These are phyloP conservation scores for Alexandromys fortis DNA, from an alignment of 2,113 vertebrate species.

Conservation along the genomic window DNA sequence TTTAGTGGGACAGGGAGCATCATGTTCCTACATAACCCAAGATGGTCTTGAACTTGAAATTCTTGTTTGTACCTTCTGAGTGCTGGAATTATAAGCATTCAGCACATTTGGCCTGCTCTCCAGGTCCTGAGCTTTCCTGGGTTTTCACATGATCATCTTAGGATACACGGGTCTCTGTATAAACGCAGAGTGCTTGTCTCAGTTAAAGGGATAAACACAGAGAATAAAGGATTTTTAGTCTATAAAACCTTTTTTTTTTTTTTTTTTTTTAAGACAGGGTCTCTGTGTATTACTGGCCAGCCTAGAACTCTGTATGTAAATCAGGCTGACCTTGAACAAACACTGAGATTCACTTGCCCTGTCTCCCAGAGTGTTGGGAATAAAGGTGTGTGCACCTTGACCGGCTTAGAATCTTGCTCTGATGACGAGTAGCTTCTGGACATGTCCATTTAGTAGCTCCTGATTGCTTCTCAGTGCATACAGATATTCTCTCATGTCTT, in stretches of 20 bases:
- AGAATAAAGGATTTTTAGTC: constrained; percentile 34
- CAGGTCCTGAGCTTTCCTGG: background rate
- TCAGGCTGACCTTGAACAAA: background rate
- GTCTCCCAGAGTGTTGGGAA: background rate
- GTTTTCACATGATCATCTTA: background rate
- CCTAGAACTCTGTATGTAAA: background rate
- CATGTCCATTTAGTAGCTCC: background rate
- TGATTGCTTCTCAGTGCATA: background rate
- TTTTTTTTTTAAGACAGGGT: background rate
- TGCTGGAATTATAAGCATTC: background rate
- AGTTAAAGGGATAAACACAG: constrained; percentile 4
- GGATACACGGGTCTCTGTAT: background rate
- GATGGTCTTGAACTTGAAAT: background rate
- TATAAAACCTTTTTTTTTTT: background rate
- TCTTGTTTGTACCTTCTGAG: background rate
- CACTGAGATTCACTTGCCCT: background rate
- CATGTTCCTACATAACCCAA: background rate
- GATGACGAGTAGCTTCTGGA: background rate
- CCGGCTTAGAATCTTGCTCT: background rate
- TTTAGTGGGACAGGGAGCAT: background rate
- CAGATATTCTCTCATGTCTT: background rate
- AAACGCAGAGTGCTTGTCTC: background rate
- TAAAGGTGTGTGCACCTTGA: background rate
- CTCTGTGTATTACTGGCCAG: background rate
- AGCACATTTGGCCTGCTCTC: background rate